Base-by-base conservation (phyloP, 2,797 vertebrate species). In the Salarias fasciatus region DNA sequence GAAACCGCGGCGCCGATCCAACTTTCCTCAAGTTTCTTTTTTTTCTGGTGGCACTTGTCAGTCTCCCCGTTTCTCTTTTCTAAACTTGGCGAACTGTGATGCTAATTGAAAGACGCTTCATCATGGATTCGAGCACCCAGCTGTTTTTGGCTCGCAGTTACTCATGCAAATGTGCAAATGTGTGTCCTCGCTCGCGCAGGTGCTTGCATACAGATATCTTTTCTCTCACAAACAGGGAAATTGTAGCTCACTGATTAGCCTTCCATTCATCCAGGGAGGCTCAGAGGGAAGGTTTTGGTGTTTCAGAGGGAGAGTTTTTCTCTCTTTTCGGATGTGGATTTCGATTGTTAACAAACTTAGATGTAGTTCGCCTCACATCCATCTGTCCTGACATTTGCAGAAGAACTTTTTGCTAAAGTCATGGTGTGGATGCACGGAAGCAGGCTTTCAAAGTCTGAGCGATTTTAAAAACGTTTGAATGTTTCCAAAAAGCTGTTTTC, bases 71-170 rank as follows among this genome's bases (percentile, higher is more conserved):
- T 14, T 36, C 29, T 51, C 41, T 12, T 33, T 53, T 47, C 53
- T n/a, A n/a, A 72, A 86, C 63, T 57, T 60, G 49, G 73, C 54
- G 54, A 64, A 63, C 15, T 18, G 38, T 53, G 55, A 51, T 53
- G 63, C 37, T 83, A 81, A 76, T 80, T 79, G 57, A 50, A 40
- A 54, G 56, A 75, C 53, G 60, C 67, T n/a, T n/a, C 76, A 64
- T 59, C 11, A 0, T 30, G 5, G 14, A 13, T 64, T 71, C 63
- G 14, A 72, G 53, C 14, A 59, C 55, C 48, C 66, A 69, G 76
- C 69, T 86, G 54, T 63, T 44, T 63, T 69, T 66, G 49, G 51
- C 30, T 35, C 47, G 42, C 37, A 15, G 33, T n/a, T 63, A 14
- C 46, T 53, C 18, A 47, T n/a, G n/a, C n/a, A n/a, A n/a, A n/a